Conservation (phyloP, 2,797 vertebrate species). For the Clarias laeviceps region DNA sequence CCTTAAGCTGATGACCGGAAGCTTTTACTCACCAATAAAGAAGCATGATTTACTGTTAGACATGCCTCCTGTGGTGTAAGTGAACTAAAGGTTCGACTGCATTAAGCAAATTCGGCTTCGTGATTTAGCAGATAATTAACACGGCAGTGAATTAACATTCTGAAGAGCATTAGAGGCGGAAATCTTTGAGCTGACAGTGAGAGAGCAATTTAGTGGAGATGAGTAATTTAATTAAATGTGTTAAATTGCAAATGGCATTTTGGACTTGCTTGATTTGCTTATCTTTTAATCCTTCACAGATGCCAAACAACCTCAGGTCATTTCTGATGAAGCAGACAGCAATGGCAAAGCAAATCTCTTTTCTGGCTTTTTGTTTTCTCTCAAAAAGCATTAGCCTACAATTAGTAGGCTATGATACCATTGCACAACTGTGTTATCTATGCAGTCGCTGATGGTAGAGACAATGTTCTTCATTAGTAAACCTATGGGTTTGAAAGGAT, state of each 20-base stretch:
- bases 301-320: constrained; percentile 28
- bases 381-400: background rate
- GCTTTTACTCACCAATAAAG: constrained; percentile 59
- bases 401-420: background rate
- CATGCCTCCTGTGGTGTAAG: constrained; percentile 61
- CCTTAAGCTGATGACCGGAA: constrained; percentile 53
- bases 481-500: no score
- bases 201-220: constrained; percentile 31
- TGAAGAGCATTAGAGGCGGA: constrained; percentile 31
- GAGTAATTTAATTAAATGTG: constrained; percentile 48
- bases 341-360: constrained; percentile 18
- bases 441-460: background rate
- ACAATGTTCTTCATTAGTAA: background rate
- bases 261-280: constrained; percentile 37
- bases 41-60: constrained; percentile 54
- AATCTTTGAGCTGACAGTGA: constrained; percentile 31
- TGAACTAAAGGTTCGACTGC: constrained; percentile 61
- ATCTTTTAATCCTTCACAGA: constrained; percentile 28
- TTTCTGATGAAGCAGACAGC: background rate
- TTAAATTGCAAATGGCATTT: constrained; percentile 46
- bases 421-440: background rate
- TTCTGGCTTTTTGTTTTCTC: background rate
- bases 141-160: constrained; percentile 51
- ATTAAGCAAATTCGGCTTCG: constrained; percentile 61
- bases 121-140: constrained; percentile 64